phyloP scores from a whole-genome alignment of 2,797 vertebrate species.

The Hipposideros larvatus region DNA sequence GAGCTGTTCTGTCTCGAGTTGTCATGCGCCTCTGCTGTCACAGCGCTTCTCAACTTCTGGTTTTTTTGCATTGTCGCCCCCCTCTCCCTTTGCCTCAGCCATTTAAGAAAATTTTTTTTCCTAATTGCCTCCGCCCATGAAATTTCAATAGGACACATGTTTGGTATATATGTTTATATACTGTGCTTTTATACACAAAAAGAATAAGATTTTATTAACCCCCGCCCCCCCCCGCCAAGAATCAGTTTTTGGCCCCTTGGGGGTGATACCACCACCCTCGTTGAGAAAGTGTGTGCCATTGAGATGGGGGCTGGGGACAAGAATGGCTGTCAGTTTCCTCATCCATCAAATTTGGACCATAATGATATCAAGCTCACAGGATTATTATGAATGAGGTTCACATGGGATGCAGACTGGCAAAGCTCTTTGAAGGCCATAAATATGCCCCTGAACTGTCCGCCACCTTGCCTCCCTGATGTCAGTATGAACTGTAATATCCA shows the following conservation, averaged over 20 bases:
- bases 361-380: not conserved
- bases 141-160: not conserved
- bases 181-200: not conserved
- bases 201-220: not conserved
- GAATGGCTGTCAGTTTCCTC: not conserved
- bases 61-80: rapidly evolving
- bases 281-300: not conserved
- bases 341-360: not conserved
- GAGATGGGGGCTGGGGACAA: not conserved
- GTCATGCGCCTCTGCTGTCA: not conserved
- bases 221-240: not conserved
- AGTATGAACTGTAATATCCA: not conserved
- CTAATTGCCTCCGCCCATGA: not conserved
- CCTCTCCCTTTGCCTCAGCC: not conserved
- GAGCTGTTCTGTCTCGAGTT: too few species aligned
- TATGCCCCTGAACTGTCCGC: not conserved
- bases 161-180: not conserved
- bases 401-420: not conserved
- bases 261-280: not conserved
- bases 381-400: not conserved
- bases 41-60: rapidly evolving
- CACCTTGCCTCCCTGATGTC: not conserved
- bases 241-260: not conserved
- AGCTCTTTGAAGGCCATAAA: not conserved
- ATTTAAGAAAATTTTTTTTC: not conserved